A percentile compares a stretch with the other conserved stretches of the same genome.
phyloP scores from a whole-genome alignment of 2,888 invertebrate genomes.

The Drosophila algonquin region DNA sequence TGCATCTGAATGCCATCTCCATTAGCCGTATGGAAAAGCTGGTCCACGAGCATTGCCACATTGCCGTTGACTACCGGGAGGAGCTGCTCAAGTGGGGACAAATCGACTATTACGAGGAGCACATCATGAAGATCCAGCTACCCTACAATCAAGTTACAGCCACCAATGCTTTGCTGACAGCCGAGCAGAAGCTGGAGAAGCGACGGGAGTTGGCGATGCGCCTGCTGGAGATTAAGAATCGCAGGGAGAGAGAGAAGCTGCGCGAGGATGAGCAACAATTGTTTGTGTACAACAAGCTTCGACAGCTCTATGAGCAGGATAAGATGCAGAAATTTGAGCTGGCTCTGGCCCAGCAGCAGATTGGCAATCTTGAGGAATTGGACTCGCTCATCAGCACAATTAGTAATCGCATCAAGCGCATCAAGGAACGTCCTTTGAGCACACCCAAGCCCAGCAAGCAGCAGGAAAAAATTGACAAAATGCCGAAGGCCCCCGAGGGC shows the following conservation, averaged over 20 bases:
- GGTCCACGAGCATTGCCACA: constrained; percentile 90
- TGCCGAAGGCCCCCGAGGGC: constrained; percentile 81
- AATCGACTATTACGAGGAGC: constrained; percentile 91
- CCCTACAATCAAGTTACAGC: constrained; percentile 87
- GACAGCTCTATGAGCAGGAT: constrained; percentile 91
- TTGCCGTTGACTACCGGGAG: constrained; percentile 91
- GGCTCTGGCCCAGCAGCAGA: constrained; percentile 90
- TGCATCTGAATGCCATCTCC: constrained; percentile 94
- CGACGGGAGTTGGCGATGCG: constrained; percentile 93
- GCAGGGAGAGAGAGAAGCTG: constrained; percentile 93
- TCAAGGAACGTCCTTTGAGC: constrained; percentile 83
- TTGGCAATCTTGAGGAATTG: constrained; percentile 91
- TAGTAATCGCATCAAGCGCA: constrained; percentile 86
- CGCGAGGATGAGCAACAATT: constrained; percentile 95
- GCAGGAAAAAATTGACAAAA: constrained; percentile 67
- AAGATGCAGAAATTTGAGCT: constrained; percentile 90
- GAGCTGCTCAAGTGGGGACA: constrained; percentile 93
- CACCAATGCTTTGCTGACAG: constrained; percentile 84
- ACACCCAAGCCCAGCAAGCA: constrained; percentile 62
- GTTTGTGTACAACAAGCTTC: constrained; percentile 89
- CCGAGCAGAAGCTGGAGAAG: constrained; percentile 93
- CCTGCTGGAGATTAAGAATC: constrained; percentile 94
- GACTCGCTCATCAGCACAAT: constrained; percentile 85
- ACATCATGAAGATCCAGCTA: constrained; percentile 93
- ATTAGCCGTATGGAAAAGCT: constrained; percentile 94